Base-by-base conservation (phyloP, 2,113 vertebrate genomes). In the Pelmatolapia mariae region DNA sequence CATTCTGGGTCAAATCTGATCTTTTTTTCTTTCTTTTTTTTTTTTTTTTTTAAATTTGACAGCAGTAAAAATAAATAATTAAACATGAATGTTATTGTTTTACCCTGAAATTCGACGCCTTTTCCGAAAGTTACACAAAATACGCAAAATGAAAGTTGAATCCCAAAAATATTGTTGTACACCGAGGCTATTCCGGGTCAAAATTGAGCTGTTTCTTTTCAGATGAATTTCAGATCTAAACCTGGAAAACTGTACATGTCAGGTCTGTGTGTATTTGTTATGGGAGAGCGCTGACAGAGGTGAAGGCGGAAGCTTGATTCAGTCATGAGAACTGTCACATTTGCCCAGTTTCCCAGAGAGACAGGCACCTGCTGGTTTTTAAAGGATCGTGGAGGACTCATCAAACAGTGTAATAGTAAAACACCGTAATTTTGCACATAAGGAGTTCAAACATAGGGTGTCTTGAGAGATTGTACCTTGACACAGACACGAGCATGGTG, bases 381-480 rank as follows among this genome's bases (percentile, higher is more conserved):
- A 40, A 71, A 40, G 36, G 63, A 71, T 71, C 63, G 36, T 43
- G 63, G 36, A 40, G 63, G 36, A 71, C n/a, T 40, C 63, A 43
- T 40, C 63, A 43, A 71, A 71, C 7, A 6, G 36, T 71, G n/a
- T 15, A 43, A 71, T 9, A 40, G 36, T 43, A 71, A 24, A 71
- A 71, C 36, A 71, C 36, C 11, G 4, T 71, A 3, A 5, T 36
- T 63, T 33, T 22, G 3, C 11, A 68, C 33, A 68, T 68, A 68
- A 68, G 33, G 33, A 63, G 4, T 7, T 36, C 31, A 63, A 68
- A 22, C 63, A 68, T 38, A 68, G 11, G 33, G 63, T 22, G 33
- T 10, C 19, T 68, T 40, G 36, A 24, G 36, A 24, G 36, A 71
- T 8, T 40, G 63, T 40, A 40, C 63, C n/a, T 71, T 68, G 63